Conservation (phyloP, 2,113 vertebrate genomes). For the Psilopogon haemacephalus region DNA sequence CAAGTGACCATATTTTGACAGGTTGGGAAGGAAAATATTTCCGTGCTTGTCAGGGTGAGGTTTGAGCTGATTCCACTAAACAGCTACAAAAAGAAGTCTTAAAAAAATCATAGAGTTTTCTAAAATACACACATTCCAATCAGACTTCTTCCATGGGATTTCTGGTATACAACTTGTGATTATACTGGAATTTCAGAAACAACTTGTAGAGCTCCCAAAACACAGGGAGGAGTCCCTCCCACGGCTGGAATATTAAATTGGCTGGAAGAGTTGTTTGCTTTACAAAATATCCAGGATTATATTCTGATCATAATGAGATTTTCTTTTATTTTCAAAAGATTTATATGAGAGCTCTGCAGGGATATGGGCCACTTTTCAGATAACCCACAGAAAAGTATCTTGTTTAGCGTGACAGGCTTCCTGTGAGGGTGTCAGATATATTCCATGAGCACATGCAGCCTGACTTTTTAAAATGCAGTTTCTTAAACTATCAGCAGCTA, state of each 20-base stretch:
- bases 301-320: background rate
- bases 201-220: constrained; percentile 43
- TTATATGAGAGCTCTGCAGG: constrained; percentile 37
- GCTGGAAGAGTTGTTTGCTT: constrained; percentile 36
- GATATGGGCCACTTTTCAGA: constrained; percentile 7
- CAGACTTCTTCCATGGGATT: constrained; percentile 39
- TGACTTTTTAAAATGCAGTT: background rate
- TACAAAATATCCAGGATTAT: constrained; percentile 13
- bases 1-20: constrained; percentile 15
- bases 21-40: constrained; percentile 2
- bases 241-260: constrained; percentile 43
- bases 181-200: constrained; percentile 55
- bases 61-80: constrained; percentile 19
- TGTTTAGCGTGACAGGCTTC: constrained; percentile 22
- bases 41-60: background rate
- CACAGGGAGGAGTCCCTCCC: constrained; percentile 45
- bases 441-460: background rate
- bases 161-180: constrained; percentile 54
- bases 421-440: constrained; percentile 4
- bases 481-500: background rate
- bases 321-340: constrained; percentile 44
- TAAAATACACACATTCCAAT: constrained; percentile 28
- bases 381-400: constrained; percentile 32
- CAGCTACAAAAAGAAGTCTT: background rate
- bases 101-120: background rate